A percentile compares a stretch with the other conserved stretches of the same genome.
These are phyloP conservation scores for Pollenia labialis DNA, from an alignment of 2,888 invertebrate species.

Conservation along the genomic window DNA sequence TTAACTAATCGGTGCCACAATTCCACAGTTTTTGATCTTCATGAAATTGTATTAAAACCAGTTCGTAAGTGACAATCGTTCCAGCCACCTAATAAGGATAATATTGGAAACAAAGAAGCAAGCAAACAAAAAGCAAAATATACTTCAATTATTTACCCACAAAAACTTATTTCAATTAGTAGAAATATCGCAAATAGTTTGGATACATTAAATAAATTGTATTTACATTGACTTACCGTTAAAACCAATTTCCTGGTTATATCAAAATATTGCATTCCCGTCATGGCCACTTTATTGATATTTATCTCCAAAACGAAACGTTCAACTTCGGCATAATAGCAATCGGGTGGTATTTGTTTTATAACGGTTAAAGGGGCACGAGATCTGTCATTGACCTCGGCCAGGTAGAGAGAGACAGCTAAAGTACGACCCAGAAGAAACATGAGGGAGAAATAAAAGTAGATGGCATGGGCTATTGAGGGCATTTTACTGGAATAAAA, in stretches of 20 bases:
- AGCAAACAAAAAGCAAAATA: background rate
- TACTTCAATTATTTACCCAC: background rate
- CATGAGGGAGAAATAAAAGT: slow-evolving; percentile 86
- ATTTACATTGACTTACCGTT: slow-evolving; percentile 76
- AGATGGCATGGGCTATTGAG: slow-evolving; percentile 83
- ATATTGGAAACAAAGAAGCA: slow-evolving; percentile 1
- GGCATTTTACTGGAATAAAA: slow-evolving; percentile 79
- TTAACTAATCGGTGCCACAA: slow-evolving; percentile 75
- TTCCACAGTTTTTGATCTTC: slow-evolving; percentile 81
- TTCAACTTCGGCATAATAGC: slow-evolving; percentile 84
- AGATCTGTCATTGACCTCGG: slow-evolving; percentile 85
- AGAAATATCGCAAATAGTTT: background rate
- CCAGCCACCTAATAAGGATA: slow-evolving; percentile 84
- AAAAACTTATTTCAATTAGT: slow-evolving; percentile 15
- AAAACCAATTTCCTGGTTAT: slow-evolving; percentile 82
- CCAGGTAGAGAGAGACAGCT: slow-evolving; percentile 85
- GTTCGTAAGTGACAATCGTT: slow-evolving; percentile 86
- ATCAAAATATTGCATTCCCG: slow-evolving; percentile 82
- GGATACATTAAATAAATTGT: background rate
- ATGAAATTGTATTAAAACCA: slow-evolving; percentile 86
- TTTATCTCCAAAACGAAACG: slow-evolving; percentile 80
- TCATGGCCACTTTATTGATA: slow-evolving; percentile 80
- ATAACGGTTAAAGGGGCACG: slow-evolving; percentile 83
- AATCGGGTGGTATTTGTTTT: slow-evolving; percentile 82
- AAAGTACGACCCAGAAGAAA: slow-evolving; percentile 85